Evolutionary conservation across 2,113 vertebrate species (phyloP).

Genomic region (Bubo scandiacus): DNA sequence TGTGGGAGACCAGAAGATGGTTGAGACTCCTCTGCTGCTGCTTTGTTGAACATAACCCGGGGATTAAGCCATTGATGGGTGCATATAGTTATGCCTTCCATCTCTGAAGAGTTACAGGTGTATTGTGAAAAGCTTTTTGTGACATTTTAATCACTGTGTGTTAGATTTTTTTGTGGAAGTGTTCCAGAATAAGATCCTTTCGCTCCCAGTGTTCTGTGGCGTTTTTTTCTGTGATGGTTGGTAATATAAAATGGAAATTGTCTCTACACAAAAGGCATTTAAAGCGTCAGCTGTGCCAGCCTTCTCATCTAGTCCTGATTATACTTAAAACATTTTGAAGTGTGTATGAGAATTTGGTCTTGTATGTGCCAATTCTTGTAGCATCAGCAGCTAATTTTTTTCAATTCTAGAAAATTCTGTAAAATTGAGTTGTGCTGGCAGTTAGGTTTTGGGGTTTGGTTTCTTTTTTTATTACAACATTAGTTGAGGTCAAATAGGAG

Average conservation of each 20-base stretch:
- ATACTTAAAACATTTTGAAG: background rate
- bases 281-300: background rate
- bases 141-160: background rate
- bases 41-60: background rate
- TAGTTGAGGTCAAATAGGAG: background rate
- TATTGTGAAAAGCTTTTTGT: background rate
- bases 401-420: background rate
- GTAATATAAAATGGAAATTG: background rate
- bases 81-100: background rate
- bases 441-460: background rate
- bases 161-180: no score
- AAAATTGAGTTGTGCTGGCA: background rate
- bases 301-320: background rate
- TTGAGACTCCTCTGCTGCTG: background rate
- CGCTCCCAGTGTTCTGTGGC: background rate
- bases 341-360: background rate
- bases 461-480: background rate
- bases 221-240: background rate
- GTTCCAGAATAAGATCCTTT: no score
- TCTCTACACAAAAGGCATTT: background rate
- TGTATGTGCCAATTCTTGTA: background rate
- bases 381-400: background rate
- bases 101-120: background rate
- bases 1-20: background rate
- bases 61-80: background rate